Base-by-base conservation (phyloP, 2,888 invertebrate species). In the Lottia scabra region DNA sequence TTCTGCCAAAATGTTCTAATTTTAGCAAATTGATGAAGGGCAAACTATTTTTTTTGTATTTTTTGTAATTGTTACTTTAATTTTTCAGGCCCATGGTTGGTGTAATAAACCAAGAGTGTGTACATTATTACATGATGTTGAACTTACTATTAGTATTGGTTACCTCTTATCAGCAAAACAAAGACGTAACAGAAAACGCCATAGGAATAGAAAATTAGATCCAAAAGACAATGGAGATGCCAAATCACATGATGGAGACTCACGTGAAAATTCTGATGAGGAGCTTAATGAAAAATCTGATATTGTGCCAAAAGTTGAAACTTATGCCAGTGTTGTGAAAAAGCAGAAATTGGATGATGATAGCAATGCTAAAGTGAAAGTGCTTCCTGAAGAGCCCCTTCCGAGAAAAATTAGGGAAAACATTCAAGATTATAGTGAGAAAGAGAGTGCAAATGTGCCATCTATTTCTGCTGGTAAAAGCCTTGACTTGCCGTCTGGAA, bases 41-140 rank as follows among this genome's bases (percentile, higher is more conserved):
- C n/a, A n/a, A n/a, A n/a, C n/a, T n/a, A n/a, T n/a, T n/a, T n/a
- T n/a, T n/a, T n/a, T n/a, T n/a, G n/a, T n/a, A n/a, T n/a, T n/a
- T n/a, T n/a, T n/a, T n/a, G n/a, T n/a, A n/a, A n/a, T n/a, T n/a
- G n/a, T n/a, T 63, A 64, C 0, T 70, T 46, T 45, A 27, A 56
- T 65, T 66, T 79, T 78, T 13, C 78, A 88, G 88, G 83, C 81
- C 30, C 88, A 90, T 80, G 90, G 90, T 16, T 90, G 89, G 88
- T 90, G 90, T 79, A 56, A 78, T 8, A 79, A 79, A 16, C 85
- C 84, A 19, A 75, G 75, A 0, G 72, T 70, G 1, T 90, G 90
- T 78, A 70, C 74, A 16, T 79, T 83, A 56, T 89, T 89, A 26
- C 90, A 90, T 78, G 85, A 90, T 75, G 86, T 90, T 27, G 89